A percentile compares a stretch with the other conserved stretches of the same genome.
phyloP scores from a whole-genome alignment of 2,888 invertebrate genomes.

The Sarcophaga caerulescens region DNA sequence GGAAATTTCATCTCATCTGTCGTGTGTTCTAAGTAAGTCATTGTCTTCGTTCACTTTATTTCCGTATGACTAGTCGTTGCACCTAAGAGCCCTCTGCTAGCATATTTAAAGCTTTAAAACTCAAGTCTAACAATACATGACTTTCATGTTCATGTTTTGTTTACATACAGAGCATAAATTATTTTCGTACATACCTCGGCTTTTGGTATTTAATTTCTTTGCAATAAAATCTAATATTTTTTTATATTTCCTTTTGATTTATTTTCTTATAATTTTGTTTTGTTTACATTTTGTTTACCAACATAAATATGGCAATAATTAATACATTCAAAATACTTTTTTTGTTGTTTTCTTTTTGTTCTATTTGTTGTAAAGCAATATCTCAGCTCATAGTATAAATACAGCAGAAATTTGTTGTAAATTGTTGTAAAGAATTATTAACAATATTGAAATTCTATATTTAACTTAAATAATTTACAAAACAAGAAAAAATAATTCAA shows the following conservation, averaged over 20 bases:
- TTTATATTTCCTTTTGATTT: not conserved
- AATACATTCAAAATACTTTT: not conserved
- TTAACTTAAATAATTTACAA: not conserved
- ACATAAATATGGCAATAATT: conserved; percentile 61
- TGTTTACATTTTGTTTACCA: conserved; percentile 45
- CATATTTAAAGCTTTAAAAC: too few relatives aligned
- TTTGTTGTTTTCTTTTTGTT: conserved; percentile 6
- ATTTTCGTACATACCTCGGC: too few relatives aligned
- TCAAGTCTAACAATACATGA: too few relatives aligned
- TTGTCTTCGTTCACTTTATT: too few relatives aligned
- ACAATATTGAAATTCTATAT: conserved; percentile 43
- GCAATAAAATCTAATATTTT: conserved; percentile 33
- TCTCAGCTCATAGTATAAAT: conserved; percentile 3
- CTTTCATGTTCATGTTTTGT: too few relatives aligned
- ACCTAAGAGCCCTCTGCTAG: too few relatives aligned
- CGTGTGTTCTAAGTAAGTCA: too few relatives aligned
- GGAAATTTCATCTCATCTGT: too few relatives aligned
- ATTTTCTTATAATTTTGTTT: conserved; percentile 40
- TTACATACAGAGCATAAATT: too few relatives aligned
- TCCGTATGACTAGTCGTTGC: too few relatives aligned
- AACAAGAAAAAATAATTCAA: conserved; percentile 36
- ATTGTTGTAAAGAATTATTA: conserved; percentile 28
- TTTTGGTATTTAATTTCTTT: conserved; percentile 20
- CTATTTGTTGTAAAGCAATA: not conserved
- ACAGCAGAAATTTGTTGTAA: not conserved